Percentiles rank a stretch among this genome's conserved stretches.
Evolutionary conservation across 2,113 vertebrate species (phyloP).

Genomic region (Ramphastos sulfuratus): DNA sequence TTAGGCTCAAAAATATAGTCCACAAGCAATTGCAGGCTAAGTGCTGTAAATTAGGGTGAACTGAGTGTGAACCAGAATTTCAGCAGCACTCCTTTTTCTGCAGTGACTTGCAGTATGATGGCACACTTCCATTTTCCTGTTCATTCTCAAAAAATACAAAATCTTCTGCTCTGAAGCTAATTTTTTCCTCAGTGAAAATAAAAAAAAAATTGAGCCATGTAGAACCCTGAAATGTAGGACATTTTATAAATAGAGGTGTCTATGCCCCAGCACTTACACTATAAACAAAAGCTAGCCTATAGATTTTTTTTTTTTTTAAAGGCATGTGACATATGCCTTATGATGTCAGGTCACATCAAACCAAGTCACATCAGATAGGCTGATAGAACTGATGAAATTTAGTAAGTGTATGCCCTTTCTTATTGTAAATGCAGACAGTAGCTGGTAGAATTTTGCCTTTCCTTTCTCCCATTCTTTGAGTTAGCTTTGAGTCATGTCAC

Average conservation of each 20-base stretch:
- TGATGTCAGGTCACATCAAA: constrained; percentile 38
- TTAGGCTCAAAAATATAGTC: background rate
- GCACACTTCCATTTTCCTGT: background rate
- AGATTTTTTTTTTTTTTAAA: background rate
- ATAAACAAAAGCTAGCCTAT: background rate
- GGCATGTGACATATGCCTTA: background rate
- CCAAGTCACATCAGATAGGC: background rate
- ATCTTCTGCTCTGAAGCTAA: background rate
- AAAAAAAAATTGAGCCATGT: background rate
- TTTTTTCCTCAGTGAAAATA: background rate
- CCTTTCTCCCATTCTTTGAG: background rate
- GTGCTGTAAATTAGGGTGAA: background rate
- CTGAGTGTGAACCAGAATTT: background rate
- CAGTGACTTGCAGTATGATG: background rate
- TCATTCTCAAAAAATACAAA: background rate
- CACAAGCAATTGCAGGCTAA: background rate
- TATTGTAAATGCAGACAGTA: background rate
- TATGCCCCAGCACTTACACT: background rate
- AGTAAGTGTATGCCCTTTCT: background rate
- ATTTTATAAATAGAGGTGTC: background rate
- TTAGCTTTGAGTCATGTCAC: background rate
- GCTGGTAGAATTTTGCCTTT: background rate
- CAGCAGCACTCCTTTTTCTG: background rate
- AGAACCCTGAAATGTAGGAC: background rate
- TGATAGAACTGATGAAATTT: background rate